phyloP scores from a whole-genome alignment of 30 jellyfish, hydroid and myxozoan genomes.

The Morbakka virulenta region DNA sequence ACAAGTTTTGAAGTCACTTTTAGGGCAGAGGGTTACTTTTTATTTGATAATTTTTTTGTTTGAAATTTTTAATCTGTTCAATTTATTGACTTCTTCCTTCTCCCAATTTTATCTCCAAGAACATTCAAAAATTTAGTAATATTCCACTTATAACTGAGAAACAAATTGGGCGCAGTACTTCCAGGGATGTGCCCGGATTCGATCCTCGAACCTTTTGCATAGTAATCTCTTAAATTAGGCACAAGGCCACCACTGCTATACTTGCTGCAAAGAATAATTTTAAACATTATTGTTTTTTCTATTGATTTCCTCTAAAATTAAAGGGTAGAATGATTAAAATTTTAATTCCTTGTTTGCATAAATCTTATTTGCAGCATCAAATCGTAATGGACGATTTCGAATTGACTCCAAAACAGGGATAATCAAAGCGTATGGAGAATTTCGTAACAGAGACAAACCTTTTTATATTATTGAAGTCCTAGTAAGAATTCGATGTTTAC shows the following conservation, averaged over 20 bases:
- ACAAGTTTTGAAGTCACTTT: not conserved
- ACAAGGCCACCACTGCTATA: no score
- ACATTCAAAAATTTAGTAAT: no score
- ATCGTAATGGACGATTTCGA: conserved; percentile 30
- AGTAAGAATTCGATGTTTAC: conserved; percentile 14
- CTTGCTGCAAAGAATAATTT: no score
- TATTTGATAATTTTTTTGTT: not conserved
- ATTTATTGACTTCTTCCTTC: no score
- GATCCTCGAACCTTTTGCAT: no score
- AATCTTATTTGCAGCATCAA: not conserved
- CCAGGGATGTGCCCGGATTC: no score
- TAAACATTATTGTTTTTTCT: not conserved
- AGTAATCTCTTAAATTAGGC: no score
- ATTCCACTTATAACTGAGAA: no score
- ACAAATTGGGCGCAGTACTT: no score
- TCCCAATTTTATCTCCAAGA: no score
- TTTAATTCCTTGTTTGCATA: not conserved
- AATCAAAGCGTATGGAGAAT: conserved; percentile 51
- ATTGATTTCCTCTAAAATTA: not conserved
- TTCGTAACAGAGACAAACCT: conserved; percentile 51
- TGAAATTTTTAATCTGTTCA: not conserved
- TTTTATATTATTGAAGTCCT: conserved; percentile 42
- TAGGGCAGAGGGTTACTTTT: not conserved
- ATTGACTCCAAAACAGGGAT: conserved; percentile 56
- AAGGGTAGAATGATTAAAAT: not conserved